Evolutionary conservation across 2,113 vertebrate species (phyloP).

Genomic region (Coptodon rendalli): DNA sequence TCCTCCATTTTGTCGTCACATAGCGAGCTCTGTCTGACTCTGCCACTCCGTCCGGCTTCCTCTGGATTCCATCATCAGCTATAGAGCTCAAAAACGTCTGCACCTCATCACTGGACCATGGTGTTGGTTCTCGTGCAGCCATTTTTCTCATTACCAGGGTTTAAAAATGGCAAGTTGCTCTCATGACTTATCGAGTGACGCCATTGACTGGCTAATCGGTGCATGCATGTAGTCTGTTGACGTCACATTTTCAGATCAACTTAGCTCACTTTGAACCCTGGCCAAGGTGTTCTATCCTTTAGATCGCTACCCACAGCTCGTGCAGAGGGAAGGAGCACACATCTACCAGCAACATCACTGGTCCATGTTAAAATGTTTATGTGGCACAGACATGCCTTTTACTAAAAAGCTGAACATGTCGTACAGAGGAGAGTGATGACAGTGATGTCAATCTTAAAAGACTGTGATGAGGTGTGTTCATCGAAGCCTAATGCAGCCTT

Average conservation of each 20-base stretch:
- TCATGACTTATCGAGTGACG: background rate
- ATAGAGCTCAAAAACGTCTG: background rate
- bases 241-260: background rate
- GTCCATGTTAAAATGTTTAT: background rate
- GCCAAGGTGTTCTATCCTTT: background rate
- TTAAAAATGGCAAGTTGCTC: background rate
- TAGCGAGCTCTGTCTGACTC: background rate
- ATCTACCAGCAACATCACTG: background rate
- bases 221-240: accelerated
- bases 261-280: accelerated
- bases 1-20: accelerated
- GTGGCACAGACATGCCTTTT: background rate
- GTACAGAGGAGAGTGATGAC: background rate
- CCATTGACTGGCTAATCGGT: background rate
- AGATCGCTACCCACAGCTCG: background rate
- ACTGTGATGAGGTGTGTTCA: background rate
- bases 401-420: background rate
- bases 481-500: background rate
- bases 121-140: accelerated
- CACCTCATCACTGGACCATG: background rate
- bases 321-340: background rate
- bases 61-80: background rate
- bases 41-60: background rate
- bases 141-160: background rate
- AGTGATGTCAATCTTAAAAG: background rate